Conservation (phyloP, 2,113 vertebrate genomes). For the Cottus gobio region DNA sequence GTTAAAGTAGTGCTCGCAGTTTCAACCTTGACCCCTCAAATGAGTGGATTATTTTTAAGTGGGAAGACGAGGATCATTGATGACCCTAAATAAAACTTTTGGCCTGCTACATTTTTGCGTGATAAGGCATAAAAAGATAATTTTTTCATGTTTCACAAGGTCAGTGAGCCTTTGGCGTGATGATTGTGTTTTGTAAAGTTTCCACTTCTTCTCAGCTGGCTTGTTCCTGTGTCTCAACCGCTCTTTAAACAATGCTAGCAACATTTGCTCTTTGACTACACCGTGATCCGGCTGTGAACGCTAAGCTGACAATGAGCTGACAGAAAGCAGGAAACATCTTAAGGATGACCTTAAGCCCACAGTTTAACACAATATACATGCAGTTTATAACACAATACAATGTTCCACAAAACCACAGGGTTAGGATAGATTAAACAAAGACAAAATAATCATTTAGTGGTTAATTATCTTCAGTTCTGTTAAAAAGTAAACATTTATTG, state of each 20-base stretch:
- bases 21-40: background rate
- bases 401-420: background rate
- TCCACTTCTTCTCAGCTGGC: conserved; percentile 5
- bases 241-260: background rate
- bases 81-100: too few relatives aligned
- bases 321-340: background rate
- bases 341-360: background rate
- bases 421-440: background rate
- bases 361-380: background rate
- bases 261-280: background rate
- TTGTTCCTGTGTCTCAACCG: conserved; percentile 6
- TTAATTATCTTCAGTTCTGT: background rate
- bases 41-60: background rate
- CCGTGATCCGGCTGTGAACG: background rate
- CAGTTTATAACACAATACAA: background rate
- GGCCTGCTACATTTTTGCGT: background rate
- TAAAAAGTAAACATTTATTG: background rate
- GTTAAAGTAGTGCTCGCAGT: background rate
- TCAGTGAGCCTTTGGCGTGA: background rate
- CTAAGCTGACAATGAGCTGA: conserved; percentile 9
- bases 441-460: background rate
- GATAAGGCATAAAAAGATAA: background rate
- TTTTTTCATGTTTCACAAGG: background rate
- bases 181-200: conserved; percentile 9
- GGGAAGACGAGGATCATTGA: background rate